Evolutionary conservation across 2,888 invertebrate genomes (phyloP), one percentile per base, ranked within the genome.

Genomic region (Alloplasta piceator): DNA sequence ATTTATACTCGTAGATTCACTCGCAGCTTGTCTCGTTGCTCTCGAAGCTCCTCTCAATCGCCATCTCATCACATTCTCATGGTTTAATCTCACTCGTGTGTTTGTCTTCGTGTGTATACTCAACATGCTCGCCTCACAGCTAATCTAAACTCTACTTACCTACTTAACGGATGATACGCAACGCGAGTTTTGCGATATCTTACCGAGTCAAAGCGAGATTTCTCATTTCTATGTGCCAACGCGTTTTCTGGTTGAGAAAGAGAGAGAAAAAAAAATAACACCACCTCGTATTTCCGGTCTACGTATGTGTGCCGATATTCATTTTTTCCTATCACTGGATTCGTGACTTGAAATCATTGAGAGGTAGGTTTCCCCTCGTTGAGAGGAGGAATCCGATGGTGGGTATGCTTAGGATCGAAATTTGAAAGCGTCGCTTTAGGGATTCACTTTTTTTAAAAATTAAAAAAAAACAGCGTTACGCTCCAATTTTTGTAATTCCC

Each of bases 71-170:
- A 67, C 78, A 71, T 81, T 80, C 83, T 79, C 74, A 68, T 72
- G 60, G 60, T 3, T 26, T 26, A 26, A 26, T 26, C 60, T 60
- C 56, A 83, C 83, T 82, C 82, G 82, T 82, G 82, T 83, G 85
- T 83, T 82, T 52, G 36, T 56, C n/a, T n/a, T 26, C 26, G 3
- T 82, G 82, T 82, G 82, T 83, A 85, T 83, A 83, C 41, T 7
- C 26, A 67, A 75, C 74, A 85, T 85, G 84, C 85, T 82, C 85
- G 83, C 26, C 26, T 26, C 1, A 26, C 1, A 87, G 85, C 83
- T 86, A 85, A 83, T 77, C 83, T 85, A 81, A 83, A 87, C 82
- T 87, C 87, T 85, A 88, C 87, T 88, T 88, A 87, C 86, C 87
- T 87, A 88, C 86, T 88, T 87, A 88, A 84, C 84, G 84, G 81